These are phyloP conservation scores for Eristalis pertinax DNA, from an alignment of 2,888 invertebrate genomes.

Conservation along the genomic window DNA sequence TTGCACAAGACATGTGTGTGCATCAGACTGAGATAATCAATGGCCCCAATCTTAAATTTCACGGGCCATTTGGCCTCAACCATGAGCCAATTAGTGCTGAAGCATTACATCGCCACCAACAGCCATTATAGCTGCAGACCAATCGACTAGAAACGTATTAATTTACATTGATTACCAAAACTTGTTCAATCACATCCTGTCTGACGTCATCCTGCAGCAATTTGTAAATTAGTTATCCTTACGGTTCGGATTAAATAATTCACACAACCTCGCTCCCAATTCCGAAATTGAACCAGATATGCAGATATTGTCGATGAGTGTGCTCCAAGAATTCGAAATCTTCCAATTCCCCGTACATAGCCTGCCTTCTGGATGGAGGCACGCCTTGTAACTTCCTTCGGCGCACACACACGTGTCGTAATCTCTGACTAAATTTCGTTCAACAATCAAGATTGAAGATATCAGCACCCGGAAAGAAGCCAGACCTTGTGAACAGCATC, in stretches of 20 bases:
- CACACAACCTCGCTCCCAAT: not conserved
- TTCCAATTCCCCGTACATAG: not conserved
- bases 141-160: slow-evolving; percentile 30
- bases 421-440: slow-evolving; percentile 15
- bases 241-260: slow-evolving; percentile 42
- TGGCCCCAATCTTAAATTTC: slow-evolving; percentile 37
- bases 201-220: slow-evolving; percentile 46
- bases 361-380: not conserved
- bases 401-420: not conserved
- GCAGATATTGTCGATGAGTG: slow-evolving; percentile 20
- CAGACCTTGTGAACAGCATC: slow-evolving; percentile 26
- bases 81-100: slow-evolving; percentile 27
- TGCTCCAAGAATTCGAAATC: not conserved
- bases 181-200: slow-evolving; percentile 33
- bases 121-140: slow-evolving; percentile 11
- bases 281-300: not conserved
- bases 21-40: not conserved
- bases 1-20: not conserved
- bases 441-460: slow-evolving; percentile 24
- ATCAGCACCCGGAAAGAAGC: slow-evolving; percentile 19
- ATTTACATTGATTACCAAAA: slow-evolving; percentile 38
- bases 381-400: not conserved
- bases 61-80: slow-evolving; percentile 47
- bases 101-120: not conserved
- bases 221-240: slow-evolving; percentile 59